These are phyloP conservation scores for Protomyctophum bolini DNA, from an alignment of 2,113 vertebrate genomes.

Conservation along the genomic window DNA sequence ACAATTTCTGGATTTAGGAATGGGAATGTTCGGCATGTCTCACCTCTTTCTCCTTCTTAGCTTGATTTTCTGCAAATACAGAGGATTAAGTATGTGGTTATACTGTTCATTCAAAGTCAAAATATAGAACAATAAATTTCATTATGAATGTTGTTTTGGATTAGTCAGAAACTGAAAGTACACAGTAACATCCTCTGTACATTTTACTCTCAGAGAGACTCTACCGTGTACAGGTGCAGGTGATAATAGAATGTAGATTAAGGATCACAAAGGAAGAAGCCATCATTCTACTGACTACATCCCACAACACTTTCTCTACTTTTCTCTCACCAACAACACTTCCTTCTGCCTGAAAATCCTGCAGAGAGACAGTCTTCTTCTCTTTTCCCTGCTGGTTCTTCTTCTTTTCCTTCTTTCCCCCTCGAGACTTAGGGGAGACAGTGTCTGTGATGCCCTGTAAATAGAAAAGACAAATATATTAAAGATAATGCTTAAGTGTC, in stretches of 20 bases:
- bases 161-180: not conserved
- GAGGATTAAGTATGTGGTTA: slow-evolving; percentile 2
- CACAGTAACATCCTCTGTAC: too few relatives aligned
- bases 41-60: slow-evolving; percentile 89
- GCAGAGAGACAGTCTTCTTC: slow-evolving; percentile 90
- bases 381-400: slow-evolving; percentile 91
- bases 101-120: not conserved
- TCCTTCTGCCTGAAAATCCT: slow-evolving; percentile 91
- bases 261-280: too few relatives aligned
- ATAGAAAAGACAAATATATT: not conserved
- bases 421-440: slow-evolving; percentile 82
- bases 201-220: too few relatives aligned
- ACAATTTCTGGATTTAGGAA: not conserved
- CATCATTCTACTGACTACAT: too few relatives aligned
- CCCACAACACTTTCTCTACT: too few relatives aligned
- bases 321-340: slow-evolving; percentile 53
- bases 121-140: not conserved
- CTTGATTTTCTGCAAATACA: slow-evolving; percentile 81
- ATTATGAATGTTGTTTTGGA: not conserved
- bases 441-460: slow-evolving; percentile 73
- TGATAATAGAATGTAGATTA: too few relatives aligned
- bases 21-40: slow-evolving; percentile 41
- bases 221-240: too few relatives aligned
- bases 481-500: too few relatives aligned
- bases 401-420: slow-evolving; percentile 90